Conservation (phyloP, 2,797 vertebrate species). For the Gallinago stenura region DNA sequence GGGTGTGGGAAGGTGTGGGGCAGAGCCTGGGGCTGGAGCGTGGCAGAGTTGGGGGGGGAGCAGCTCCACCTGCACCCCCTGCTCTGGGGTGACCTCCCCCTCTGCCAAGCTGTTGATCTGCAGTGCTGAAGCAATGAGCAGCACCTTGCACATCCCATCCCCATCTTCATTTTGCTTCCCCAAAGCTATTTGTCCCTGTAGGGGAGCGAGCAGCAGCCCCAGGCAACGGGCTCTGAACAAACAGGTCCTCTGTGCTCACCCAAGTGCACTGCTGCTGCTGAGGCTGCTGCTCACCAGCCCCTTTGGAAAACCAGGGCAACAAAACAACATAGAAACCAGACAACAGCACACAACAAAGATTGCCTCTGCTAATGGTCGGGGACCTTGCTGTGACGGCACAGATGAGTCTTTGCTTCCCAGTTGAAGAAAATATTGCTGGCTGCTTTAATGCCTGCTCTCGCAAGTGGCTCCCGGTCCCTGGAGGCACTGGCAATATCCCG, state of each 20-base stretch:
- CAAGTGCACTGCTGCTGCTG: neutral
- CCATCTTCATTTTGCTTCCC: neutral
- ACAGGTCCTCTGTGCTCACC: neutral
- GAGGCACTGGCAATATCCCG: fast-evolving
- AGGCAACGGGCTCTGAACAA: neutral
- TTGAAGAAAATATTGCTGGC: neutral
- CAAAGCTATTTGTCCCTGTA: fast-evolving
- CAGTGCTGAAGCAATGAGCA: fast-evolving
- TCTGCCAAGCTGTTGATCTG: neutral
- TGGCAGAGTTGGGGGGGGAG: neutral
- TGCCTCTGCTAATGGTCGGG: fast-evolving
- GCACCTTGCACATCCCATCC: neutral
- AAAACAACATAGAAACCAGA: neutral
- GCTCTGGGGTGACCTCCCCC: neutral
- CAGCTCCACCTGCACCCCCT: neutral
- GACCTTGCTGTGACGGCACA: fast-evolving
- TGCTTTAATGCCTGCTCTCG: neutral
- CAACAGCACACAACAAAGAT: neutral
- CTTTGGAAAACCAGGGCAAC: neutral
- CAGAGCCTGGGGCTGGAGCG: neutral
- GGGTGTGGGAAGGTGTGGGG: fast-evolving
- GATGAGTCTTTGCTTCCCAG: neutral
- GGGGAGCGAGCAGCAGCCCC: neutral
- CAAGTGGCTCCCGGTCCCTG: neutral
- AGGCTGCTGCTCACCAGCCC: neutral